These are phyloP conservation scores for Leiothrix lutea DNA, from an alignment of 2,113 vertebrate genomes.

Conservation along the genomic window DNA sequence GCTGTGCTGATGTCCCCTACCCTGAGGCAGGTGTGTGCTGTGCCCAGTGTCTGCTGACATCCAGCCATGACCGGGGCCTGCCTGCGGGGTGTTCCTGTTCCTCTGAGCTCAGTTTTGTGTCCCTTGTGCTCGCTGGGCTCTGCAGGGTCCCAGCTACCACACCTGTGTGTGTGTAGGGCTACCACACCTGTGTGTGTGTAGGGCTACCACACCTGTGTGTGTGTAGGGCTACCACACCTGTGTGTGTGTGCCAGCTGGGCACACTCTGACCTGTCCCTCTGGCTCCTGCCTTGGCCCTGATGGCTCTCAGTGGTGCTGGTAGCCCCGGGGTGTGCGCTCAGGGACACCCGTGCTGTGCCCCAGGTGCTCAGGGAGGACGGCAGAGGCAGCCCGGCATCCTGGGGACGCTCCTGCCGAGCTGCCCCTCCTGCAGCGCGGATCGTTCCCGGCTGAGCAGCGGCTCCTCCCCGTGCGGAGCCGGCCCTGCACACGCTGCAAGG, in stretches of 20 bases:
- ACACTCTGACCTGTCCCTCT: not conserved
- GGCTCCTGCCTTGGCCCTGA: not conserved
- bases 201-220: no score
- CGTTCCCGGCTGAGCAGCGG: not conserved
- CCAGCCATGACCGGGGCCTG: no score
- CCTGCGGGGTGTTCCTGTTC: not conserved
- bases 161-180: not conserved
- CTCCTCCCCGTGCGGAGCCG: not conserved
- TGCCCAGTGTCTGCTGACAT: not conserved
- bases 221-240: no score
- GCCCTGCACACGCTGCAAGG: rapidly evolving
- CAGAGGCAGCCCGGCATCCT: not conserved
- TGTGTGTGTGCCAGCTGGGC: not conserved
- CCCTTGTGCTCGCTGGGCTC: not conserved
- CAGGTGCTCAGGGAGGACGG: not conserved
- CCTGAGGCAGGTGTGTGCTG: not conserved
- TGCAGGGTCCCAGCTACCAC: not conserved
- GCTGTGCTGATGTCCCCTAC: no score
- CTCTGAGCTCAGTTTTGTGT: not conserved
- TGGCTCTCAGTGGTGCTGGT: not conserved
- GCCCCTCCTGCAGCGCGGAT: not conserved
- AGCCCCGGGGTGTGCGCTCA: rapidly evolving
- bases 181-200: no score
- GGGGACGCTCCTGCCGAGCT: not conserved
- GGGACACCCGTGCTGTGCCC: not conserved